A percentile compares a stretch with the other conserved stretches of the same genome.
Evolutionary conservation across 2,888 invertebrate genomes (phyloP).

Genomic region (Balanococcus diminutus): DNA sequence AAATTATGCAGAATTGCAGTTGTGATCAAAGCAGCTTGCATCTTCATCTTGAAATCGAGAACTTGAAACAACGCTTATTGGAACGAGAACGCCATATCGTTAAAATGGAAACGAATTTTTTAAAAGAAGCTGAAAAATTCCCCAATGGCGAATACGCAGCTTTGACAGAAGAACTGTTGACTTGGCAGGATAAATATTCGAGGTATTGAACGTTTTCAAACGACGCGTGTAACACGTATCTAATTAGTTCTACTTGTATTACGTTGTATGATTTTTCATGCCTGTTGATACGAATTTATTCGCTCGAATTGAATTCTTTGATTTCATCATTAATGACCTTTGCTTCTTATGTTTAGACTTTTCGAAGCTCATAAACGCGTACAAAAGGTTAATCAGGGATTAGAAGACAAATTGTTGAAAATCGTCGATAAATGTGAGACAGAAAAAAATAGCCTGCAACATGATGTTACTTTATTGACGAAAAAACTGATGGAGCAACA

Average conservation of each 20-base stretch:
- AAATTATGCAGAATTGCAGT: constrained; percentile 61
- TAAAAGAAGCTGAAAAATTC: constrained; percentile 71
- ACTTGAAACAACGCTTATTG: constrained; percentile 78
- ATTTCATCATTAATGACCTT: constrained; percentile 15
- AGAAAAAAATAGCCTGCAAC: constrained; percentile 83
- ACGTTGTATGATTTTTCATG: not conserved
- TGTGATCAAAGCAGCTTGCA: constrained; percentile 65
- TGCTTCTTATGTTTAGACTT: constrained; percentile 66
- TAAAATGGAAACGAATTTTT: constrained; percentile 84
- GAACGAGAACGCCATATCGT: constrained; percentile 84
- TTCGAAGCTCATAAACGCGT: constrained; percentile 92
- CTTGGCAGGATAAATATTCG: constrained; percentile 93
- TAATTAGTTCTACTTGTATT: not conserved
- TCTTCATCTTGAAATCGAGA: constrained; percentile 85
- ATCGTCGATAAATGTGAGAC: constrained; percentile 91
- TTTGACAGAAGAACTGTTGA: constrained; percentile 79
- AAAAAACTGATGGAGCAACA: constrained; percentile 84
- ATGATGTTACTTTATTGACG: constrained; percentile 84
- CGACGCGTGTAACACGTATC: not conserved
- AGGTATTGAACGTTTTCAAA: constrained; percentile 64
- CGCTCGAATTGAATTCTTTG: not conserved
- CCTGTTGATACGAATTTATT: not conserved
- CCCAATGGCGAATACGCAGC: constrained; percentile 76
- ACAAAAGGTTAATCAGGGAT: constrained; percentile 90
- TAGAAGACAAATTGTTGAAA: constrained; percentile 91